Evolutionary conservation across 2,888 invertebrate genomes (phyloP).

Genomic region (Iphiclides podalirius): DNA sequence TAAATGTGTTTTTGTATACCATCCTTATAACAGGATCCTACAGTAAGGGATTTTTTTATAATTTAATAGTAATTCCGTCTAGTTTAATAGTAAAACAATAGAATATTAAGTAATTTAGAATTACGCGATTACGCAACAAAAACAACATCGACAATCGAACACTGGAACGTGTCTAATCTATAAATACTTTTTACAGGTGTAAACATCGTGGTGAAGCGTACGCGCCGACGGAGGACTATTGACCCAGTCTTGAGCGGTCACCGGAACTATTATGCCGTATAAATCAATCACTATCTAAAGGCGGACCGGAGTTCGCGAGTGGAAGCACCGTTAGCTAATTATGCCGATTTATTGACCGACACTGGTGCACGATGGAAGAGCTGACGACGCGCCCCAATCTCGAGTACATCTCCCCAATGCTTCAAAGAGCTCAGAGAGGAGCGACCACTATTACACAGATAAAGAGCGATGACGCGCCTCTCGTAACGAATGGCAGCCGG

Average conservation of each 20-base stretch:
- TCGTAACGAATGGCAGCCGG: slow-evolving; percentile 55
- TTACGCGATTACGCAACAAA: too few species aligned
- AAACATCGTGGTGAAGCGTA: slow-evolving; percentile 50
- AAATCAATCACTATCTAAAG: slow-evolving; percentile 59
- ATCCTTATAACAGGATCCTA: too few species aligned
- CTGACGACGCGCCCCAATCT: slow-evolving; percentile 66
- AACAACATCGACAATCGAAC: too few species aligned
- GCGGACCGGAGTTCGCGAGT: slow-evolving; percentile 62
- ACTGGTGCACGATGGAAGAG: slow-evolving; percentile 78
- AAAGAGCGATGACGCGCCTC: slow-evolving; percentile 49
- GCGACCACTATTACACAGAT: slow-evolving; percentile 72
- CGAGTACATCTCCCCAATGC: slow-evolving; percentile 78
- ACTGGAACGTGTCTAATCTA: slow-evolving; percentile 31
- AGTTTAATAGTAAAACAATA: too few species aligned
- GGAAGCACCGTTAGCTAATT: slow-evolving; percentile 65
- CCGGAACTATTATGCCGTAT: slow-evolving; percentile 79
- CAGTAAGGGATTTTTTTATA: too few species aligned
- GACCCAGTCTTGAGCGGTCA: slow-evolving; percentile 64
- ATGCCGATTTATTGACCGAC: slow-evolving; percentile 62
- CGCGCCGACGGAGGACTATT: slow-evolving; percentile 53
- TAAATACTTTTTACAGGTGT: slow-evolving; percentile 59
- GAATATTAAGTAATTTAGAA: too few species aligned
- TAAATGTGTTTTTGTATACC: too few species aligned
- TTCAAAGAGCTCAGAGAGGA: slow-evolving; percentile 75
- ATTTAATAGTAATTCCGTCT: too few species aligned